Evolutionary conservation across 2,888 invertebrate species (phyloP).

Genomic region (Aelia acuminata): DNA sequence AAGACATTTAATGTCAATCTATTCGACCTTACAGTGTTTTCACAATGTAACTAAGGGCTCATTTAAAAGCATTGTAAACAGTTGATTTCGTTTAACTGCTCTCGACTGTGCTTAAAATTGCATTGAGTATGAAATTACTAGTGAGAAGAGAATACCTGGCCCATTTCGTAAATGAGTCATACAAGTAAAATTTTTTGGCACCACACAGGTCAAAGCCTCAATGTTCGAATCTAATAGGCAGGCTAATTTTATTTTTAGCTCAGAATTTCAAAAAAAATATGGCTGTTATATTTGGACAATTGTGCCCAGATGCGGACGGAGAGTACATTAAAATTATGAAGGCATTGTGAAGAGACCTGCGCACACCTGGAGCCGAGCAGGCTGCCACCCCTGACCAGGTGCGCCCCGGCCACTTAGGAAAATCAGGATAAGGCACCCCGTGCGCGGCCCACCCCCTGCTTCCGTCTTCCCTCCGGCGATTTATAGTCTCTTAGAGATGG

Average conservation of each 20-base stretch:
- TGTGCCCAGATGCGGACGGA: not conserved
- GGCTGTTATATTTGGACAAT: constrained; percentile 7
- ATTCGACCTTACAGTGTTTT: too few species aligned
- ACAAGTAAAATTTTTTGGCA: too few species aligned
- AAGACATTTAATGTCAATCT: too few species aligned
- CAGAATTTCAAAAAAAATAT: not conserved
- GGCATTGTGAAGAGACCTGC: constrained; percentile 22
- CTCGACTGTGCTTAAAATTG: too few species aligned
- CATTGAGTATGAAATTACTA: too few species aligned
- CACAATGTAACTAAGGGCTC: too few species aligned
- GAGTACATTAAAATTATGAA: constrained; percentile 53
- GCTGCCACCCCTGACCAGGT: constrained; percentile 47
- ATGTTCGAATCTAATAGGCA: too few species aligned
- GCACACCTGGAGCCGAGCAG: constrained; percentile 18
- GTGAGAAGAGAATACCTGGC: too few species aligned
- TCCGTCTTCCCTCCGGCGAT: constrained; percentile 23
- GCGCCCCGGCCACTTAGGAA: constrained; percentile 53
- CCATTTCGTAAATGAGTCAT: too few species aligned
- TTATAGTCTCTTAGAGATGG: not conserved
- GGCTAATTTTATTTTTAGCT: not conserved
- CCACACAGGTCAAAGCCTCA: too few species aligned
- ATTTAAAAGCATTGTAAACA: too few species aligned
- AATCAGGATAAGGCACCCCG: constrained; percentile 37
- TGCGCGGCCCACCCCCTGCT: constrained; percentile 17
- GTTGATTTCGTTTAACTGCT: too few species aligned